Percentiles rank a stretch among this genome's conserved stretches.
These are phyloP conservation scores for Drosophila algonquin DNA, from an alignment of 2,888 invertebrate genomes.

Conservation along the genomic window DNA sequence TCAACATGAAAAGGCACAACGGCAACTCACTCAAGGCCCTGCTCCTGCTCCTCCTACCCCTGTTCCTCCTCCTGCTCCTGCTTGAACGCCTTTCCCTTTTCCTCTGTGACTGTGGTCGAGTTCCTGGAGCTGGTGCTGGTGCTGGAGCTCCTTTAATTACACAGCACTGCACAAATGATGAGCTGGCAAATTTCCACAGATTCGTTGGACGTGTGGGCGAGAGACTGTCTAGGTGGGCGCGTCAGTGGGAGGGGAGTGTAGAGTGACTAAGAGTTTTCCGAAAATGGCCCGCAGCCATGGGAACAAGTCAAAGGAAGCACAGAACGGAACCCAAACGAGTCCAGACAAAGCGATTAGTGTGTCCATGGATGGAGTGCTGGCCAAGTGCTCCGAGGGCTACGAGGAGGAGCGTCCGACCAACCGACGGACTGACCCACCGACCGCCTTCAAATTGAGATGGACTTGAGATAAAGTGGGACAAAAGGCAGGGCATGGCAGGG, in stretches of 20 bases:
- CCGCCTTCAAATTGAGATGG: conserved; percentile 67
- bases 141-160: conserved; percentile 69
- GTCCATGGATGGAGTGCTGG: conserved; percentile 59
- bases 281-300: conserved; percentile 66
- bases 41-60: not conserved
- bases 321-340: conserved; percentile 2
- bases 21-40: conserved; percentile 59
- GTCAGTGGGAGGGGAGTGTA: not conserved
- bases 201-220: conserved; percentile 45
- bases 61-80: too few species aligned
- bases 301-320: conserved; percentile 20
- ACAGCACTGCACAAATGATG: conserved; percentile 73
- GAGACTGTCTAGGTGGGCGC: conserved; percentile 21
- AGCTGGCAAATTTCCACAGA: conserved; percentile 67
- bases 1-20: conserved; percentile 76
- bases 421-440: conserved; percentile 3
- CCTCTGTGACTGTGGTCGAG: conserved; percentile 58
- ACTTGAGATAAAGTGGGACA: conserved; percentile 67
- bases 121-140: conserved; percentile 41
- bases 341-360: conserved; percentile 74
- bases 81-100: too few species aligned
- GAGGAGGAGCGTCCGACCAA: not conserved
- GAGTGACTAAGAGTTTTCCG: conserved; percentile 72
- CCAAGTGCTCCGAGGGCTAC: conserved; percentile 22
- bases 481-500: not conserved